These are phyloP conservation scores for Neomorphus geoffroyi DNA, from an alignment of 2,797 vertebrate species.

Conservation along the genomic window DNA sequence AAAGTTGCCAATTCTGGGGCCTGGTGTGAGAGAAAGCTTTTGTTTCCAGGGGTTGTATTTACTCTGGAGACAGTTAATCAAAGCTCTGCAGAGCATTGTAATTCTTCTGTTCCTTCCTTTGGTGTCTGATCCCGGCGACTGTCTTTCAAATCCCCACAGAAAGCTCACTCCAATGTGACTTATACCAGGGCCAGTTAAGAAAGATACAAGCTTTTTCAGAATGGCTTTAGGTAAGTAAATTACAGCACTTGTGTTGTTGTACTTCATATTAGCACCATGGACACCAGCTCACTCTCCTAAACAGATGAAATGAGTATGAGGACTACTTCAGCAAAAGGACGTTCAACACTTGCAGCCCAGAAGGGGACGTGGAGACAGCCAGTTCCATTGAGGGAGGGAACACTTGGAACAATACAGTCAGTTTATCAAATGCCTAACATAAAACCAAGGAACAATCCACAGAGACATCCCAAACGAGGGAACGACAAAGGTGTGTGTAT, in stretches of 20 bases:
- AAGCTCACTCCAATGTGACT: slow-evolving; percentile 30
- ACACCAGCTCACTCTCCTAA: slow-evolving; percentile 20
- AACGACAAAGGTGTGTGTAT: background rate
- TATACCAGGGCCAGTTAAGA: background rate
- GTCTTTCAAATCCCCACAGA: slow-evolving; percentile 36
- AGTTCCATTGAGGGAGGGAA: background rate
- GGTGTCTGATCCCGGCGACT: slow-evolving; percentile 4
- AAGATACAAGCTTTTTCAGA: slow-evolving; percentile 20
- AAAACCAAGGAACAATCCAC: background rate
- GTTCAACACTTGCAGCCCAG: background rate
- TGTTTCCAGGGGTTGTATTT: slow-evolving; percentile 71
- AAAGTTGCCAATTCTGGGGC: slow-evolving; percentile 70
- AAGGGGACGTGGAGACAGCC: background rate
- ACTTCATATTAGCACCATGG: slow-evolving; percentile 32
- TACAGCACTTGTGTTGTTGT: background rate
- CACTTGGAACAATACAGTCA: background rate
- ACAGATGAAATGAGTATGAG: background rate
- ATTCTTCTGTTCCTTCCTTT: slow-evolving; percentile 55
- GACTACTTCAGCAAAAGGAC: background rate
- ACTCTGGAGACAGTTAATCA: slow-evolving; percentile 71
- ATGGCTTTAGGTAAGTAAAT: slow-evolving; percentile 34
- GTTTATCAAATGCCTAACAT: background rate
- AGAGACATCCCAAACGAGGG: background rate
- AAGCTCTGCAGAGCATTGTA: slow-evolving; percentile 58
- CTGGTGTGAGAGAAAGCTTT: slow-evolving; percentile 67